Evolutionary conservation across 1,140 invertebrate species (phyloP), one percentile per base, ranked within the genome.

Genomic region (Conus betulinus): DNA sequence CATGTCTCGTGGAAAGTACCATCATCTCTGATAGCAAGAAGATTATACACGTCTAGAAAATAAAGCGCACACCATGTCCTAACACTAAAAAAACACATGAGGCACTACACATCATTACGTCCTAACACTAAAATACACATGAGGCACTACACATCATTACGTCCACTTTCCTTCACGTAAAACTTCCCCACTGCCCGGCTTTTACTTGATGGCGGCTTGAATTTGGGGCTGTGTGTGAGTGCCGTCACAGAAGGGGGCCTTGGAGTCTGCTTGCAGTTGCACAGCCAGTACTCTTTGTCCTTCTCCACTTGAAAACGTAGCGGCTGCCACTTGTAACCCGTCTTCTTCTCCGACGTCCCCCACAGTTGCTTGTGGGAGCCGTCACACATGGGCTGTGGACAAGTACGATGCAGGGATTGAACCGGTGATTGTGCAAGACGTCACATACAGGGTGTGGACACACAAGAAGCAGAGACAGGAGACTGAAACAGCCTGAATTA

Each of bases 261-360:
- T 98, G 78, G 96, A 96, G 99, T 99, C 95, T 99, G 99, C 95
- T 99, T 99, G 94, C 99, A 99, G 94, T 99, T 99, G 94, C 99
- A 99, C 6, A 99, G 96, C 98, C 98, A 99, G 94, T 99, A 99
- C 23, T 99, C 97, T 94, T 98, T 98, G 0, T 97, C 97, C 96
- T 99, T 97, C 82, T 97, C 96, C 3, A 99, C 98, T 91, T 96
- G 95, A 92, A 99, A 99, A 88, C 95, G 96, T 20, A 99, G 96
- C 1, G 99, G 99, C 87, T 96, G 92, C 85, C 96, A 92, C 89
- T 92, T 92, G 11, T 88, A 87, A 17, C 88, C 92, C 55, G 90
- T 93, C 25, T 93, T 94, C 23, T 96, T 95, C 51, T 93, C 96
- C 0, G 98, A 95, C 91, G 90, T 92, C 52, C 91, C 93, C 88